Evolutionary conservation across 2,888 invertebrate genomes (phyloP), one percentile per base, ranked within the genome.

Genomic region (Ectropis crepuscularia): DNA sequence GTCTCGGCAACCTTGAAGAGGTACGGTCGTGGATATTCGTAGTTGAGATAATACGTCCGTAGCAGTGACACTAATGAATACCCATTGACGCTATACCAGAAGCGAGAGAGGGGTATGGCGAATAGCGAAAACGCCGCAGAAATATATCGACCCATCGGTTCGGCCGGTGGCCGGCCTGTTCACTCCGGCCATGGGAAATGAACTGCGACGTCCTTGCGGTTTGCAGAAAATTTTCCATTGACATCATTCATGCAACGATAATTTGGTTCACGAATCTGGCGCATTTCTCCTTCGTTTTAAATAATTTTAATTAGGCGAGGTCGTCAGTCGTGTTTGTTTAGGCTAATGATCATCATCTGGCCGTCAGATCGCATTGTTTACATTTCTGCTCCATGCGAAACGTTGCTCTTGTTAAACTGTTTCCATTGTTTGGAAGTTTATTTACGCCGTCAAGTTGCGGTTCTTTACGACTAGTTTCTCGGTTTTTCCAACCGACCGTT

Each of bases 121-220:
- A 85, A 86, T 84, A 84, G 84, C 85, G 81, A 86, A 84, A 86
- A 85, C 79, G 86, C 86, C 86, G 89, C 89, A 88, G 88, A 89
- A 89, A 86, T 86, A 86, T 92, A 91, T 92, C 92, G 92, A 91
- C 90, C 91, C 83, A 85, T 76, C 74, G 80, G 70, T 62, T 61
- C 55, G 82, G 76, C 77, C 85, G 78, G 69, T 75, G 87, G 81
- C 74, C 83, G 81, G 78, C 81, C 77, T 74, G 72, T 72, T 72
- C 82, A 80, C 78, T 74, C 82, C 75, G 80, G 81, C 82, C 81
- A 87, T 87, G 80, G 83, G 76, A 82, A 81, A 74, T 76, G 72
- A 75, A 76, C 79, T 81, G 82, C 80, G 82, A 80, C 82, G 83
- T 82, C 81, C 83, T 82, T 81, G 80, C 74, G 77, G 68, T 74